Base-by-base conservation (phyloP, 2,888 invertebrate species). In the Punctoribates punctum region DNA sequence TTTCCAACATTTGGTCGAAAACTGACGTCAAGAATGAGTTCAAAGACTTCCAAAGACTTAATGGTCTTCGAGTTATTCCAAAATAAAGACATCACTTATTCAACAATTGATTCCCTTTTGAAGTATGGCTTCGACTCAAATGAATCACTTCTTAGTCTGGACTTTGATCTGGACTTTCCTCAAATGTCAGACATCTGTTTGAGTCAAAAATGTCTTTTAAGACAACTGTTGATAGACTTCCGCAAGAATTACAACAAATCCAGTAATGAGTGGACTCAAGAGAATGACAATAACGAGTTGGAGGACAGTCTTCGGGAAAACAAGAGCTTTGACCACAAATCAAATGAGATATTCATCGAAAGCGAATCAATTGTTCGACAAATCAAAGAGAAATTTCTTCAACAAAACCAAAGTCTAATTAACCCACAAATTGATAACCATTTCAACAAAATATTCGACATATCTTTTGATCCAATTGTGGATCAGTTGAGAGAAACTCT, bases 401-500 rank as follows among this genome's bases (percentile, higher is more conserved):
- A 23, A 57, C 9, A 23, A 8, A 57, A 4, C 5, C 57, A 11
- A n/a, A n/a, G n/a, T n/a, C n/a, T n/a, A n/a, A n/a, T n/a, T n/a
- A n/a, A n/a, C n/a, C n/a, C n/a, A n/a, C n/a, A n/a, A n/a, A n/a
- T n/a, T n/a, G n/a, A n/a, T n/a, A n/a, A n/a, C n/a, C n/a, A n/a
- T n/a, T n/a, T n/a, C n/a, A n/a, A n/a, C n/a, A n/a, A n/a, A n/a
- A n/a, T n/a, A n/a, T n/a, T n/a, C 25, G 57, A 57, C 5, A 23
- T 57, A 5, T 25, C 23, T 2, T 20, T 57, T 5, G 57, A 57
- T 57, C 23, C 57, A 25, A 57, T 57, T 8, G 57, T 57, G 13
- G 57, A 57, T 23, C 57, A 57, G 23, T 57, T 57, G 57, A 57
- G 57, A 23, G 57, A 57, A 57, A 57, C 23, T 57, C 57, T 57